Conservation (phyloP, 2,888 invertebrate genomes). For the Ceraclea dissimilis region DNA sequence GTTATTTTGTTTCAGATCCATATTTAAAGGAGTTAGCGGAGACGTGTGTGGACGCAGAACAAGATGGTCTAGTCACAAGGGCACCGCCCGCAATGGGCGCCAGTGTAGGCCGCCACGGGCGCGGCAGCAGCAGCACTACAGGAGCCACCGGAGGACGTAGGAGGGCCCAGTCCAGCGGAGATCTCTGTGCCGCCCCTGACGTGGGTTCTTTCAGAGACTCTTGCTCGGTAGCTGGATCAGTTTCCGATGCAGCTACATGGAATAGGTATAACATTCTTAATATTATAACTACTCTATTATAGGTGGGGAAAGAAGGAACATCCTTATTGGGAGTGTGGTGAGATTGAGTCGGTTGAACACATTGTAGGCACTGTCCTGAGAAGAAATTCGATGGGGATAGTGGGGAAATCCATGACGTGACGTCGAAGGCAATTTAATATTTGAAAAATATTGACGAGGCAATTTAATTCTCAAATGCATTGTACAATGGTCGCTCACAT, state of each 20-base stretch:
- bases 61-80: constrained; percentile 20
- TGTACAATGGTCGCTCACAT: no score
- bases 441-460: no score
- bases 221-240: constrained; percentile 46
- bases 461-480: no score
- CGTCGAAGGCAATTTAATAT: no score
- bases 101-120: constrained; percentile 26
- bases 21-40: background rate
- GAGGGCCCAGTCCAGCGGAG: constrained; percentile 66
- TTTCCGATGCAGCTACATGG: constrained; percentile 48
- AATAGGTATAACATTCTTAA: constrained; percentile 31
- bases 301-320: no score
- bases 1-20: background rate
- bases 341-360: no score
- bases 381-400: no score
- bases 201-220: constrained; percentile 37
- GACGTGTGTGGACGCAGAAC: background rate
- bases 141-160: constrained; percentile 46
- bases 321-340: no score
- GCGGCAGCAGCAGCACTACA: constrained; percentile 23
- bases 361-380: no score
- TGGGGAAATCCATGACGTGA: no score
- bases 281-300: no score
- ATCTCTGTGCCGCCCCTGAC: constrained; percentile 58
- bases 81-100: constrained; percentile 25